phyloP scores from a whole-genome alignment of 2,888 invertebrate genomes.

The Psococerastis gibbosa region DNA sequence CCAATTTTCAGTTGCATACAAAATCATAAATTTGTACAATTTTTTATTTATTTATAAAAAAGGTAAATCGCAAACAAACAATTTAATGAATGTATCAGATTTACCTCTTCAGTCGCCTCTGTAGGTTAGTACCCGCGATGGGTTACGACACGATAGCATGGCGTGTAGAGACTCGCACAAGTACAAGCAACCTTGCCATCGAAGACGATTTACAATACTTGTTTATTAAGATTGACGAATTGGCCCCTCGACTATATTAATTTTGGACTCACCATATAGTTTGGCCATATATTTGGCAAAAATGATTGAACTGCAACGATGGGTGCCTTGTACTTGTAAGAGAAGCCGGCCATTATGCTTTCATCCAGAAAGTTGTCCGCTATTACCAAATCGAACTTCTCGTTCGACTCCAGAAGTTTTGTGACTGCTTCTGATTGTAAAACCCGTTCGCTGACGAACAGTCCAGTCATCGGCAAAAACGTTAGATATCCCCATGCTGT shows the following conservation, averaged over 20 bases:
- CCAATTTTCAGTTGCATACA: neutral
- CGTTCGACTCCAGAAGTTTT: neutral
- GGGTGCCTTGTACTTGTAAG: slow-evolving; percentile 1
- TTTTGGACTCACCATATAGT: slow-evolving; percentile 5
- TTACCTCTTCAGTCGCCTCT: no score
- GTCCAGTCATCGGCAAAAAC: neutral
- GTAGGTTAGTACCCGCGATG: no score
- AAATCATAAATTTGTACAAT: slow-evolving; percentile 19
- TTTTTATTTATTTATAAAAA: no score
- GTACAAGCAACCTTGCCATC: no score
- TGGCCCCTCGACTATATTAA: no score
- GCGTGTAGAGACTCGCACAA: no score
- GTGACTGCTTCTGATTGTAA: neutral
- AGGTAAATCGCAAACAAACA: no score
- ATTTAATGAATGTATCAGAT: no score
- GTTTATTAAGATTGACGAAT: no score
- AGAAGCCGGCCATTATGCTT: neutral
- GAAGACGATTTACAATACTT: no score
- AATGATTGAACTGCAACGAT: neutral
- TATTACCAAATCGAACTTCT: slow-evolving; percentile 11
- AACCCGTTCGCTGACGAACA: neutral
- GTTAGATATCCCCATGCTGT: neutral
- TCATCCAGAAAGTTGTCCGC: slow-evolving; percentile 10
- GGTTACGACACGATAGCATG: no score
- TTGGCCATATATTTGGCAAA: neutral